Percentiles rank a stretch among this genome's conserved stretches.
Evolutionary conservation across 2,113 vertebrate species (phyloP).

Genomic region (Dryoscopus gambensis): DNA sequence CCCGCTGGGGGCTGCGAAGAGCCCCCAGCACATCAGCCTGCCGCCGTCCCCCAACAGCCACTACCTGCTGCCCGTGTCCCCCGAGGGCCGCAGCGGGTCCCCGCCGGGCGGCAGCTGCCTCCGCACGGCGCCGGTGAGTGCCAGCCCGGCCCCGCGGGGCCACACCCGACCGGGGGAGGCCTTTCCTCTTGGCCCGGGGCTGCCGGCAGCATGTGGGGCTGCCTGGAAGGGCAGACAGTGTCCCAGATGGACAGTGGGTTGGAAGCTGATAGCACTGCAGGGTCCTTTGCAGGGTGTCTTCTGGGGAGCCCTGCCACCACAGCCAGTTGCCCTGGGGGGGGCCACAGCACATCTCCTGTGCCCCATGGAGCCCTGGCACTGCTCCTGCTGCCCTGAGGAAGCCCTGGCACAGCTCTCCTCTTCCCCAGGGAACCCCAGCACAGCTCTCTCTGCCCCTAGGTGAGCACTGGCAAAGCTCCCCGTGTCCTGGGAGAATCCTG

Average conservation of each 20-base stretch:
- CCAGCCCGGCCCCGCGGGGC: neutral
- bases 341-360: neutral
- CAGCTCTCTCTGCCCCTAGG: neutral
- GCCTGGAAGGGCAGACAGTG: neutral
- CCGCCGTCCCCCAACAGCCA: constrained; percentile 86
- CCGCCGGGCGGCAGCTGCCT: constrained; percentile 71
- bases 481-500: neutral
- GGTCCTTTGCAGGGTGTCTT: neutral
- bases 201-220: neutral
- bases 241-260: neutral
- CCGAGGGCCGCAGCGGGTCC: constrained; percentile 75
- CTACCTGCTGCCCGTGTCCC: constrained; percentile 79
- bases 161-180: neutral
- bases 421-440: neutral
- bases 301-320: accelerated
- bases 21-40: constrained; percentile 85
- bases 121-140: constrained; percentile 81
- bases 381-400: neutral
- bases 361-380: neutral
- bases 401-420: neutral
- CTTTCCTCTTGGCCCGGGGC: neutral
- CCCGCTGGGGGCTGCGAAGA: constrained; percentile 76
- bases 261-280: neutral
- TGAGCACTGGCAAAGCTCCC: neutral
- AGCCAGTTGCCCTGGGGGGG: neutral